Base-by-base conservation (phyloP, 2,797 vertebrate genomes). In the Distichodus sexfasciatus region DNA sequence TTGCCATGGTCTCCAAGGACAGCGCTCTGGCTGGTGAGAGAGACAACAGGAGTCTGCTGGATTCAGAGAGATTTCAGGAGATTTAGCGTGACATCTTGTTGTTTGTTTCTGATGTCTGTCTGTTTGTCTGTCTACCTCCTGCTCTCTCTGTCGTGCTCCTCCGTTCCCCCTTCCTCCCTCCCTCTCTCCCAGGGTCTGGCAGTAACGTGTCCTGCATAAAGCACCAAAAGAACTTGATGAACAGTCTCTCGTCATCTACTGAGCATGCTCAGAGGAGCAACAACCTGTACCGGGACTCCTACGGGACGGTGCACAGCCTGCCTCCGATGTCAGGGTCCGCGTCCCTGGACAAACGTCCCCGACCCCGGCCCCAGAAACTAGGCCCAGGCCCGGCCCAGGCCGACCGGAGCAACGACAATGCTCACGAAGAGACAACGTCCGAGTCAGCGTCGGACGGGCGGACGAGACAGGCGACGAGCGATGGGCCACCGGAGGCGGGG, bases 181-280 rank as follows among this genome's bases (percentile, higher is more conserved):
- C 63, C 5, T 28, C 21, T 50, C 8, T 48, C n/a, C 7, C 21
- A 69, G 66, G 53, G 5, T 53, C 36, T 53, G 29, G 29, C 10
- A 44, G 38, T 33, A 69, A 60, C 51, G 65, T n/a, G 90, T 90
- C 82, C 84, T 92, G 87, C 31, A 90, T 92, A 84, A 90, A 93
- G 90, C 86, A 92, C 44, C 88, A 88, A 71, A 92, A 91, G 78
- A 80, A 55, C 51, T 41, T 40, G 29, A 69, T 58, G 66, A 74
- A 69, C 51, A 69, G 87, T 74, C 40, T 43, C 40, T 28, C 24
- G 14, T 29, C 41, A 6, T 81, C 72, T 75, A 90, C 89, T 81
- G 71, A 74, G 0, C 82, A 81, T 36, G 55, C 59, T 64, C 51
- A 51, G 31, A 74, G 57, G 48, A 44, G 48, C 26, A 41, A 10